These are phyloP conservation scores for Amblyopsis hoosieri DNA, from an alignment of 2,797 vertebrate species.

Conservation along the genomic window DNA sequence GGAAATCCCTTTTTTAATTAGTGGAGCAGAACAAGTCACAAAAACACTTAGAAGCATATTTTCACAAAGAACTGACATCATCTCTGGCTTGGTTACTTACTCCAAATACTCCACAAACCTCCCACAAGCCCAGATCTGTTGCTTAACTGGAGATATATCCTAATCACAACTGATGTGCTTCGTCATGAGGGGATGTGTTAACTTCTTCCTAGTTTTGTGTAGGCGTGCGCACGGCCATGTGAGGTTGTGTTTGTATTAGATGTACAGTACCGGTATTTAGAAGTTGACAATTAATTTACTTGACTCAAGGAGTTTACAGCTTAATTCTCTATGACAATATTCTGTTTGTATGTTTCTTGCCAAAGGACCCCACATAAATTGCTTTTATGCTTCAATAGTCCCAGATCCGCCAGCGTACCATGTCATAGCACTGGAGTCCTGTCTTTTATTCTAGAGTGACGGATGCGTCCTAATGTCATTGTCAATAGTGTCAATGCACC, in stretches of 20 bases:
- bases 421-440: conserved; percentile 6
- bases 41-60: conserved; percentile 18
- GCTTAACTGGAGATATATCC: conserved; percentile 36
- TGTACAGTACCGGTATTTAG: not conserved
- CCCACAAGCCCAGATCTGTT: conserved; percentile 13
- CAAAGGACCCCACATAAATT: conserved; percentile 22
- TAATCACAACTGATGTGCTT: conserved; percentile 27
- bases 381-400: conserved; percentile 16
- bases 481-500: no score
- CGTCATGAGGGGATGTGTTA: conserved; percentile 20
- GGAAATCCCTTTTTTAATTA: conserved; percentile 51
- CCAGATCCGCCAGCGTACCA: conserved; percentile 19
- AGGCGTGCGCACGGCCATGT: not conserved
- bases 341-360: not conserved
- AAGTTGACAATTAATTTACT: not conserved
- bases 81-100: conserved; percentile 3
- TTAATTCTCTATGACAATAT: conserved; percentile 12
- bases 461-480: conserved; percentile 16
- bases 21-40: conserved; percentile 20
- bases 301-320: not conserved
- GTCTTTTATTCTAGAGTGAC: conserved; percentile 17
- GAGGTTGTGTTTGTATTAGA: not conserved
- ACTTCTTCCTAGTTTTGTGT: conserved; percentile 5
- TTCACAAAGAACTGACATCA: conserved; percentile 32
- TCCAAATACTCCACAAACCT: conserved; percentile 5